Evolutionary conservation across 92 coral and sea anemone genomes (phyloP), one percentile per base, ranked within the genome.

Genomic region (Heliopora coerulea): DNA sequence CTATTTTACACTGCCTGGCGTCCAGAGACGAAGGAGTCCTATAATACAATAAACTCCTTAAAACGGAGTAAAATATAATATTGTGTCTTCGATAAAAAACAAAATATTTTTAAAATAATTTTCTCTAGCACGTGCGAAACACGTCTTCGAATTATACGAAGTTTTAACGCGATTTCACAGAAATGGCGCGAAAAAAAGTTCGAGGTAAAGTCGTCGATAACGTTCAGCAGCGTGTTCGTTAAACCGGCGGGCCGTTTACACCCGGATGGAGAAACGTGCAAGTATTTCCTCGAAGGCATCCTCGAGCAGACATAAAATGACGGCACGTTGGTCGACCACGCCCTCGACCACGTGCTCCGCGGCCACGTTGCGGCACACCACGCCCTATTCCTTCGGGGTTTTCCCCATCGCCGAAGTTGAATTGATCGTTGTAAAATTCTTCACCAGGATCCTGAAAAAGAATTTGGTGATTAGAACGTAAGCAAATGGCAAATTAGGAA

Each of bases 261-360:
- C 96, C 93, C 29, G 98, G 98, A 77, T 93, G 98, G 56, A 93
- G 68, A 78, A 93, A 93, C 63, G 88, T 88, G 68, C 98, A 93
- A 39, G 80, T 83, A 68, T 87, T 88, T 65, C 98, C 98, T 57
- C 96, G 89, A 0, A 93, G 78, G 62, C 98, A 93, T 26, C 98
- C 98, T 67, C 98, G 91, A 24, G 85, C 80, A 54, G 98, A 90
- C 69, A 87, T 86, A 52, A 90, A 93, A 75, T 93, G 98, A 32
- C 98, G 96, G 80, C 98, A 93, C 18, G 86, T 29, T 1, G 91
- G 83, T 17, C 81, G 56, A 77, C 96, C 96, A 62, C 98, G 89
- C 44, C 96, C 97, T 65, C 95, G 87, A 42, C 91, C 96, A 62
- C 89, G 91, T 23, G 72, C 86, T 57, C 97, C 96, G 17, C 91